Evolutionary conservation across 1,140 invertebrate genomes (phyloP), one percentile per base, ranked within the genome.

Genomic region (Cydia fagiglandana): DNA sequence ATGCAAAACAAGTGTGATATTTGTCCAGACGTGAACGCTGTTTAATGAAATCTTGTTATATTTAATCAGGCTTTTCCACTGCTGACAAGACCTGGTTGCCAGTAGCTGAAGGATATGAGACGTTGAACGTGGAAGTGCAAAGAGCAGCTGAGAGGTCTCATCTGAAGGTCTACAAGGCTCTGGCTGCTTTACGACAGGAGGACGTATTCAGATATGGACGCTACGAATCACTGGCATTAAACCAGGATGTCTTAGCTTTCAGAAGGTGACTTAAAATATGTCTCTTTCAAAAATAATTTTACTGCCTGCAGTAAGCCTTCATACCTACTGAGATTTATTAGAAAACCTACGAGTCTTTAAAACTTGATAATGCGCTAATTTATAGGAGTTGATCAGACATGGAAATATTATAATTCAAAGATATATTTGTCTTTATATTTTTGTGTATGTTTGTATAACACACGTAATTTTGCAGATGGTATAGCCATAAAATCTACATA

Each of bases 51-150:
- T 53, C 12, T 17, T 53, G 50, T 53, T 53, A 53, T 47, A 5
- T 53, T 17, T 6, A 53, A 0, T 53, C 50, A 94, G 95, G 95
- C 79, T 96, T 96, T 82, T 95, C 95, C 0, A 93, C 86, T 0
- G 94, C 86, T 12, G 84, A 93, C 0, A 93, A 82, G 1, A 95
- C 96, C 0, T 97, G 96, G 96, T 83, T 97, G 13, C 96, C 96
- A n/a, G 94, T 96, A 4, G 93, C 95, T 80, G 86, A 93, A 0
- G 94, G 95, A 78, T 96, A 95, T 82, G 88, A 88, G 75, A 91
- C 78, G 0, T 79, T 95, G 3, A 96, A 95, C 83, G 92, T 95
- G 0, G 87, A 91, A 73, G 83, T 80, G 2, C 93, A 94, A 75
- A 89, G 82, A 73, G 76, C 64, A 12, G 83, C 83, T 13, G 78